A percentile compares a stretch with the other conserved stretches of the same genome.
Evolutionary conservation across 2,888 invertebrate species (phyloP).

Genomic region (Ophion slaviceki): DNA sequence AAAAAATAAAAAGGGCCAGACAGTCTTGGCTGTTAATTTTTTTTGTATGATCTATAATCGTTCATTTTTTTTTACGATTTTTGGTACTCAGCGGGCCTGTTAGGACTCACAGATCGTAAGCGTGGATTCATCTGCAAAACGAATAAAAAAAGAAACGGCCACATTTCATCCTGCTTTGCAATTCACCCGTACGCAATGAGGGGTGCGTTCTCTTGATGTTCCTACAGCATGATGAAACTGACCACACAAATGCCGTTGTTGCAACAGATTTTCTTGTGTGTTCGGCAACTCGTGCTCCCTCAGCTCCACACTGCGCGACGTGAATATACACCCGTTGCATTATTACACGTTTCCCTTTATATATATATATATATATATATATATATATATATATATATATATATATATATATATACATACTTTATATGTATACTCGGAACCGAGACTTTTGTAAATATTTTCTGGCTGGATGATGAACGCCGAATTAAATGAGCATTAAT

Average conservation of each 20-base stretch:
- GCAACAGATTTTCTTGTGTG: conserved; percentile 24
- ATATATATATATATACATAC: not conserved
- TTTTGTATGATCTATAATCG: not conserved
- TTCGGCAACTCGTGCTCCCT: conserved; percentile 26
- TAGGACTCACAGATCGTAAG: not conserved
- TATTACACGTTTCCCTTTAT: conserved; percentile 6
- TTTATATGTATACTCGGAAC: conserved; percentile 14
- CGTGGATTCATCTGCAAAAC: not conserved
- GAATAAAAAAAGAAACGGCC: conserved; percentile 40
- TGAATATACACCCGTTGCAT: conserved; percentile 27
- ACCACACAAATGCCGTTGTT: conserved; percentile 23
- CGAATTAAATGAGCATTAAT: conserved; percentile 82
- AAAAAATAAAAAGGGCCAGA: too few relatives aligned
- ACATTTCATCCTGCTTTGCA: conserved; percentile 31
- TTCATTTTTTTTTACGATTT: not conserved
- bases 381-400: conserved; percentile 3
- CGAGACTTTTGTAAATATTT: conserved; percentile 78
- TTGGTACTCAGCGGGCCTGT: not conserved
- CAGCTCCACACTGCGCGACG: conserved; percentile 25
- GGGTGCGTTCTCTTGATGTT: not conserved
- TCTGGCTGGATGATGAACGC: conserved; percentile 80
- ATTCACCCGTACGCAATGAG: conserved; percentile 30
- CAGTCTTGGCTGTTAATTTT: too few relatives aligned
- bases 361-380: conserved; percentile 7
- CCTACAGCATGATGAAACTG: conserved; percentile 17